Evolutionary conservation across 2,113 vertebrate genomes (phyloP).

Genomic region (Noturus placidus): DNA sequence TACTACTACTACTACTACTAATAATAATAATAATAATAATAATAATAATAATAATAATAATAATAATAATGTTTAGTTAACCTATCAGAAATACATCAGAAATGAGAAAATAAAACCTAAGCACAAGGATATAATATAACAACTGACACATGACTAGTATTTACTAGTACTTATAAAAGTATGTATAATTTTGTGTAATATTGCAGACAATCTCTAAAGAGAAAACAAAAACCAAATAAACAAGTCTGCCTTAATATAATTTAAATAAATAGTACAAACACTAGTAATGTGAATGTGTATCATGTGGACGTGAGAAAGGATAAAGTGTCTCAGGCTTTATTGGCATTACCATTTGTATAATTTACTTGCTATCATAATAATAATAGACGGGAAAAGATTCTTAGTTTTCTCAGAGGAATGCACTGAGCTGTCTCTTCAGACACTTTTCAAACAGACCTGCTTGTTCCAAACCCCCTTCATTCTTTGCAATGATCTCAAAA

Average conservation of each 20-base stretch:
- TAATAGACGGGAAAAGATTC: conserved; percentile 66
- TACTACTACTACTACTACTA: too few relatives aligned
- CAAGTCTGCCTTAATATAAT: background rate
- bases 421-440: conserved; percentile 74
- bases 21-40: background rate
- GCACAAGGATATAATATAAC: background rate
- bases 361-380: conserved; percentile 73
- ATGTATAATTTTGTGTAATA: background rate
- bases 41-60: conserved; percentile 13
- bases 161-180: background rate
- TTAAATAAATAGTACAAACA: background rate
- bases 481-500: conserved; percentile 77
- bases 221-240: background rate
- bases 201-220: background rate
- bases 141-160: background rate
- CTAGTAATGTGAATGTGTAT: conserved; percentile 57
- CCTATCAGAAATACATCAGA: background rate
- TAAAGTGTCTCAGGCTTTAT: conserved; percentile 71
- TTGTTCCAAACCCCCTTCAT: conserved; percentile 73
- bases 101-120: background rate
- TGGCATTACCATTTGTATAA: conserved; percentile 76
- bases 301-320: conserved; percentile 66
- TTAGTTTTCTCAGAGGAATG: conserved; percentile 63
- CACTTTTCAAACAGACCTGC: conserved; percentile 71
- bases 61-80: background rate